Base-by-base conservation (phyloP, 2,113 vertebrate genomes). In the Dolichotis patagonum region DNA sequence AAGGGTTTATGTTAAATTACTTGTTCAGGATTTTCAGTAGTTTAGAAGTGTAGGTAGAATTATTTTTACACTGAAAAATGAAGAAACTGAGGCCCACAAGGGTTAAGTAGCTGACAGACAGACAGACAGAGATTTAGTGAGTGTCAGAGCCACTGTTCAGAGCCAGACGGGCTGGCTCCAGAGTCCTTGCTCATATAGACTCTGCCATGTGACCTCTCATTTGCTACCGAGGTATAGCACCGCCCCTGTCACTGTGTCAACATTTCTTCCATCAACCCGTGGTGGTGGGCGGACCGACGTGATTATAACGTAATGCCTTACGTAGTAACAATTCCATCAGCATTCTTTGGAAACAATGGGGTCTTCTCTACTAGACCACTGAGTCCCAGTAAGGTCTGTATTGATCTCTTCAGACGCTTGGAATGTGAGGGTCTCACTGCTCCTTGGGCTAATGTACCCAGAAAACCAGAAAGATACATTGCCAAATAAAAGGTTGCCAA, bases 1-100 rank as follows among this genome's bases (percentile, higher is more conserved):
- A 41, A 91, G 17, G 58, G 14, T 63, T 94, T 87, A 62, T 43
- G 54, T 62, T 97, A 69, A 71, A 82, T 88, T 83, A 81, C 32
- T 95, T 43, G 84, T 90, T 91, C 78, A 56, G 38, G 67, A 49
- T 30, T 92, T 85, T 63, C 5, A 95, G 10, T 78, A 83, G 62
- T 60, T 30, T 19, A 71, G 5, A 71, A 13, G 4, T 30, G 19
- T 58, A 95, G 9, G 6, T 49, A 35, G 58, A 84, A 65, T 49
- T 88, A 75, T 43, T 78, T 73, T 65, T 73, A 35, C 52, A 35
- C 86, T 46, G 41, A 62, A 80, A 67, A 17, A 75, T 83, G 67
- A 90, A 88, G 38, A 91, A 84, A 32, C 30, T 19, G 67, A 88
- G 30, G 14, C 30, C 62, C 12, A 28, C n/a, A 32, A 11, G 5